A percentile compares a stretch with the other conserved stretches of the same genome.
These are phyloP conservation scores for Synergus laeviventris DNA, from an alignment of 2,888 invertebrate genomes.

Conservation along the genomic window DNA sequence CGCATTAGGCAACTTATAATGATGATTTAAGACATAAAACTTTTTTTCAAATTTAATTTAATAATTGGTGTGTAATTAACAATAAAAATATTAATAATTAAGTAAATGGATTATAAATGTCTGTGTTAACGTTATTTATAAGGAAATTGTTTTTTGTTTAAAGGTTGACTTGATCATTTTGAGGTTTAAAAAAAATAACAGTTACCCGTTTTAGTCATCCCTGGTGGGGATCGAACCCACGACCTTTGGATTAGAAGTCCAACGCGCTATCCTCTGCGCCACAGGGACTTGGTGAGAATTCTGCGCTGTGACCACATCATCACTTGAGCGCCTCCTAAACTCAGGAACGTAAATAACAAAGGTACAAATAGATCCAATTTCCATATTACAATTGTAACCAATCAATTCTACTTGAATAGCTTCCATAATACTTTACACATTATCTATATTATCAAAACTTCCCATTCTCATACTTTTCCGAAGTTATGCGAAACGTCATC, in stretches of 20 bases:
- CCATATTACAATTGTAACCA: neutral
- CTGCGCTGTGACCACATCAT: constrained; percentile 23
- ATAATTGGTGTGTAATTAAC: neutral
- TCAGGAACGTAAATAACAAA: neutral
- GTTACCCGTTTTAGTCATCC: constrained; percentile 61
- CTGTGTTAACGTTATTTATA: neutral
- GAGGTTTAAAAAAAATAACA: constrained; percentile 41
- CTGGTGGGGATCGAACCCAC: constrained; percentile 76
- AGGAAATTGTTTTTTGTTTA: neutral
- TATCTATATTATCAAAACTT: no score
- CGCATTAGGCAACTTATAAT: no score
- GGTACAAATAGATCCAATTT: neutral
- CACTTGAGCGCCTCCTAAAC: neutral
- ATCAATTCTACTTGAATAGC: neutral
- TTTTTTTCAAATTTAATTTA: no score
- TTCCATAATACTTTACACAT: no score
- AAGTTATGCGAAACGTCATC: no score
- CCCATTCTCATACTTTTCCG: no score
- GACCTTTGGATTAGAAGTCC: constrained; percentile 76
- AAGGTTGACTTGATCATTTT: neutral
- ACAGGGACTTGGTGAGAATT: constrained; percentile 68
- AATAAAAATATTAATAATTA: neutral
- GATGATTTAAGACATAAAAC: no score
- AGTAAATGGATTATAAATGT: neutral
- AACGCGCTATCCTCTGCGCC: constrained; percentile 76